phyloP scores from a whole-genome alignment of 2,888 invertebrate genomes.

The Drosophila falleni region DNA sequence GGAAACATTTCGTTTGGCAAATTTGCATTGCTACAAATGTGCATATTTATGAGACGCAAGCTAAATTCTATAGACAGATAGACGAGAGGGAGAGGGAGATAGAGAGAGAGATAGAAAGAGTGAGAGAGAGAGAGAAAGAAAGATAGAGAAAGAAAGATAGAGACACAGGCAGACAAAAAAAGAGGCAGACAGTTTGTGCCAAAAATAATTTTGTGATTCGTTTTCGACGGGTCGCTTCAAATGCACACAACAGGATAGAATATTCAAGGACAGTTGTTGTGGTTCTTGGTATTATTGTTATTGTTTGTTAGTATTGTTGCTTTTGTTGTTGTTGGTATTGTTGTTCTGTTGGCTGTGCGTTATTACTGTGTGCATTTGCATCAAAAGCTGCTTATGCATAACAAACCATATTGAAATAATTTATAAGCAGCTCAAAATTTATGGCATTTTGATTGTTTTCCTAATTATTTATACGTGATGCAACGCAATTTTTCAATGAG shows the following conservation, averaged over 20 bases:
- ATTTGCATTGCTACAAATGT: conserved; percentile 45
- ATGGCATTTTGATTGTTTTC: conserved; percentile 35
- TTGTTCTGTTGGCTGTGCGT: conserved; percentile 19
- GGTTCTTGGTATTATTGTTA: background rate
- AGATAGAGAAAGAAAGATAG: background rate
- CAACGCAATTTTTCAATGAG: background rate
- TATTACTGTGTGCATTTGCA: conserved; percentile 34
- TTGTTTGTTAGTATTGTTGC: conserved; percentile 2
- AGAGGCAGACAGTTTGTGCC: background rate
- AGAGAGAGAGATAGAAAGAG: background rate
- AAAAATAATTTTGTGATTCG: conserved; percentile 27
- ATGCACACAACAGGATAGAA: conserved; percentile 22
- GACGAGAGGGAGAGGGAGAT: background rate
- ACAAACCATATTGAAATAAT: conserved; percentile 24
- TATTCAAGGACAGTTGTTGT: conserved; percentile 20
- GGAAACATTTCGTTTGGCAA: conserved; percentile 57
- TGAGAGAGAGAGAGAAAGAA: background rate
- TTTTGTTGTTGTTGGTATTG: conserved; percentile 5
- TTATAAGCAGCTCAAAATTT: conserved; percentile 37
- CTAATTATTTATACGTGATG: conserved; percentile 18
- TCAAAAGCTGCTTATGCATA: conserved; percentile 46
- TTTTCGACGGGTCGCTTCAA: conserved; percentile 4
- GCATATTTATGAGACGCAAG: conserved; percentile 64
- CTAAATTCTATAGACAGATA: background rate
- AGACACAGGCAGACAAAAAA: background rate